Evolutionary conservation across 2,113 vertebrate genomes (phyloP), one percentile per base, ranked within the genome.

Genomic region (Anoplopoma fimbria): DNA sequence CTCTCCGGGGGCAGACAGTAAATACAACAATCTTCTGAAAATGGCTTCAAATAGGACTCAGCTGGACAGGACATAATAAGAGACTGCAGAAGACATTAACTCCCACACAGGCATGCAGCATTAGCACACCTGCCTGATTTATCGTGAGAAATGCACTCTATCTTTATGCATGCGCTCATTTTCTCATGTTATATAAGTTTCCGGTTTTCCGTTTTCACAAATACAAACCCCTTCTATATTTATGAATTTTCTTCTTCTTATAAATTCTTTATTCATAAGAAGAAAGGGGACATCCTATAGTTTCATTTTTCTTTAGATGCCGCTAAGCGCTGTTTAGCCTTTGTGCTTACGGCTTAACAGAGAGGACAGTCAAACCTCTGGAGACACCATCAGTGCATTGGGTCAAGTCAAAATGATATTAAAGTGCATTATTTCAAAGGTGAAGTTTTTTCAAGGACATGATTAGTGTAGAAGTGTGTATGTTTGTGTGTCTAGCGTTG

Each of bases 51-150:
- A 64, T 60, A 58, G 76, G 62, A 76, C 63, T 64, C 57, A 49
- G 42, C 62, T 45, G 57, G 64, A 85, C 42, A 23, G 75, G 72
- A 65, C 49, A 75, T 21, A 85, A 75, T 62, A 85, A 75, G 76
- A 57, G 65, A 77, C 55, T 81, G 19, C 62, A 64, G 57, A 47
- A 62, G 42, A 85, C 63, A 67, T 15, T 53, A 53, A 70, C 57
- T 80, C 45, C 51, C n/a, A 75, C 60, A 51, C n/a, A 33, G 65
- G 21, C 40, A 13, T 1, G 2, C 36, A 53, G 45, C 65, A 69
- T 74, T 77, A 68, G 53, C 69, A 45, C 40, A 4, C 8, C 21
- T 55, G 15, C 38, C 69, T 23, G 10, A 25, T 51, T 68, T 42
- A 81, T 79, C 47, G 31, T 75, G n/a, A 45, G 4, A 71, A 68